A percentile compares a stretch with the other conserved stretches of the same genome.
phyloP scores from a whole-genome alignment of 2,113 vertebrate species.

The Heterocephalus glaber region DNA sequence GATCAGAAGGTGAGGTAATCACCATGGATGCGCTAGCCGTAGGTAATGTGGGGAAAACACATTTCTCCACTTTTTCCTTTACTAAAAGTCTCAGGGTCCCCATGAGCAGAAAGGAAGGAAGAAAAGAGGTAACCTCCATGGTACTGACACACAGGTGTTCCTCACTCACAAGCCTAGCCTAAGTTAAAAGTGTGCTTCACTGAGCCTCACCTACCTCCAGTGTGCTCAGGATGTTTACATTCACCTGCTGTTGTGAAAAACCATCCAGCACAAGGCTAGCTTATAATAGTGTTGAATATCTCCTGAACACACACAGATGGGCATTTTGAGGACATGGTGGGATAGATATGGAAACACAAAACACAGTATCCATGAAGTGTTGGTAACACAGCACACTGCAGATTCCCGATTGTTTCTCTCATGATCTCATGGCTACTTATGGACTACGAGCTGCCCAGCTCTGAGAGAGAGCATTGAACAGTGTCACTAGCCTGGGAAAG shows the following conservation, averaged over 20 bases:
- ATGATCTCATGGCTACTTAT: too few species aligned
- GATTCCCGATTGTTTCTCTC: neutral
- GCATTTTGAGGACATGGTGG: neutral
- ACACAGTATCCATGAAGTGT: neutral
- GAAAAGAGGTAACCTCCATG: neutral
- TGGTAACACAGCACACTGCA: neutral
- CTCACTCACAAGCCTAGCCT: neutral
- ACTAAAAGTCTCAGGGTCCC: neutral
- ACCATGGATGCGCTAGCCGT: rapidly evolving
- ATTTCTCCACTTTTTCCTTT: neutral
- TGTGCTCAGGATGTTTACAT: neutral
- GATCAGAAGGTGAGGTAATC: neutral
- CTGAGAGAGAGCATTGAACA: neutral
- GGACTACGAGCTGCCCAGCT: neutral
- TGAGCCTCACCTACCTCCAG: neutral
- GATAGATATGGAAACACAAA: neutral
- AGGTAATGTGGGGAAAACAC: neutral
- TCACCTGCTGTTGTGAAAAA: neutral
- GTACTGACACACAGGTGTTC: neutral
- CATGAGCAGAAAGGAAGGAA: neutral
- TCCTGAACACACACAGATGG: neutral
- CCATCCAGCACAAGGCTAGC: too few species aligned
- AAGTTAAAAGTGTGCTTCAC: neutral
- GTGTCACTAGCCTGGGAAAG: neutral
- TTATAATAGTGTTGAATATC: neutral